A percentile compares a stretch with the other conserved stretches of the same genome.
These are phyloP conservation scores for Aldrovandia affinis DNA, from an alignment of 2,797 vertebrate genomes.

Conservation along the genomic window DNA sequence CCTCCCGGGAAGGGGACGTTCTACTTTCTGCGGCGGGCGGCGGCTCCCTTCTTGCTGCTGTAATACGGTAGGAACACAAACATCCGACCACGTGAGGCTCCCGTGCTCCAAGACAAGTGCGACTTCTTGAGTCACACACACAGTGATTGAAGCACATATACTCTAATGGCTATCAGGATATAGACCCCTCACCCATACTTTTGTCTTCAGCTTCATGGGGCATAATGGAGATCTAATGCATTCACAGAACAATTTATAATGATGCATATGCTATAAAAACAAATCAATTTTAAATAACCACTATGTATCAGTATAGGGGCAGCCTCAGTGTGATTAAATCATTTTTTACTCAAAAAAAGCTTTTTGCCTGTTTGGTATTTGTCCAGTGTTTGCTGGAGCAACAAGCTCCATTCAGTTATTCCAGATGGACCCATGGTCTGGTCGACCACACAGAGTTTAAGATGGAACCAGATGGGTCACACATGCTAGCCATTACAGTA, in stretches of 20 bases:
- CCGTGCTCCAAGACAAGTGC: not conserved
- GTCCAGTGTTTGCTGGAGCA: not conserved
- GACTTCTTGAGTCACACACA: not conserved
- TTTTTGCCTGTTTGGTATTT: not conserved
- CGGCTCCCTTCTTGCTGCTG: conserved; percentile 93
- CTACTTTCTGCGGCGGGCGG: conserved; percentile 93
- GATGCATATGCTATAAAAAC: not conserved
- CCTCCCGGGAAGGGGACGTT: conserved; percentile 20
- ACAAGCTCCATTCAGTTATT: not conserved
- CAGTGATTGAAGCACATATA: not conserved
- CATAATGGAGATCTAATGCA: no score
- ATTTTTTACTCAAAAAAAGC: no score
- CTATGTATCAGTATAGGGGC: not conserved
- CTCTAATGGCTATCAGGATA: not conserved
- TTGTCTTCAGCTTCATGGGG: not conserved
- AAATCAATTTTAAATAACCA: not conserved
- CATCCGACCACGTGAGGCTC: conserved; percentile 39
- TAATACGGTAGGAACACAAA: conserved; percentile 51
- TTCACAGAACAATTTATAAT: not conserved
- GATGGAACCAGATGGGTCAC: not conserved
- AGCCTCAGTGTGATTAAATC: not conserved
- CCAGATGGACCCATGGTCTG: not conserved
- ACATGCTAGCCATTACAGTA: not conserved
- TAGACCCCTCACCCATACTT: not conserved
- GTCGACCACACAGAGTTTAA: not conserved